Conservation (phyloP, 2,797 vertebrate genomes). For the Urocyon cinereoargenteus region DNA sequence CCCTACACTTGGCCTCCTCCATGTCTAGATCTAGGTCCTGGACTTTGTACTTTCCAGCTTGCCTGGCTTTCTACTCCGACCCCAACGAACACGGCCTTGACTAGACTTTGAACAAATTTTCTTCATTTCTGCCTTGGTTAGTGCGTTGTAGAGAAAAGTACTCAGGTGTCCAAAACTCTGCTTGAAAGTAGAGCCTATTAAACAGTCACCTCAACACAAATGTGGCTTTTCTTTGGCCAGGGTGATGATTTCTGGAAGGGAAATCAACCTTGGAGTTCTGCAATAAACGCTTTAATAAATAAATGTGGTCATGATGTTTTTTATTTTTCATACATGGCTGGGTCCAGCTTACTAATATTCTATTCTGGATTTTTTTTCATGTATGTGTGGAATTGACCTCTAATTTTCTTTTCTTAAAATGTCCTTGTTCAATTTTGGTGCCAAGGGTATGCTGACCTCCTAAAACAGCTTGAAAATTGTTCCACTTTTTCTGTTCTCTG, state of each 20-base stretch:
- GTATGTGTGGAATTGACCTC: neutral
- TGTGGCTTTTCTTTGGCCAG: neutral
- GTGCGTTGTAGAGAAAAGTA: neutral
- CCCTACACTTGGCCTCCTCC: neutral
- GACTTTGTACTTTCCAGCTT: rapidly evolving
- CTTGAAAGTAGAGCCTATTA: neutral
- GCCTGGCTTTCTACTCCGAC: neutral
- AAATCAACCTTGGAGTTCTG: neutral
- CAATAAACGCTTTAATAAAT: neutral
- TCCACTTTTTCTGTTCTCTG: neutral
- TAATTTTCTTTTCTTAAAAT: neutral
- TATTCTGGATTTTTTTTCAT: neutral
- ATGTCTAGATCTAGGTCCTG: neutral
- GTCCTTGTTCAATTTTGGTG: neutral
- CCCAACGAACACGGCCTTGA: too few species aligned
- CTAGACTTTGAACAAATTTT: neutral
- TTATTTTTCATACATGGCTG: neutral
- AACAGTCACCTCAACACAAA: neutral
- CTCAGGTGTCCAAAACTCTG: neutral
- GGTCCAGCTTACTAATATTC: neutral
- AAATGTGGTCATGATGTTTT: neutral
- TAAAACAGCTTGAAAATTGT: neutral
- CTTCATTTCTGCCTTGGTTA: neutral
- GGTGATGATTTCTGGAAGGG: neutral
- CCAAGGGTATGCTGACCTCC: neutral